A percentile compares a stretch with the other conserved stretches of the same genome.
Conservation (phyloP, 2,113 vertebrate species). For the Perca fluviatilis region DNA sequence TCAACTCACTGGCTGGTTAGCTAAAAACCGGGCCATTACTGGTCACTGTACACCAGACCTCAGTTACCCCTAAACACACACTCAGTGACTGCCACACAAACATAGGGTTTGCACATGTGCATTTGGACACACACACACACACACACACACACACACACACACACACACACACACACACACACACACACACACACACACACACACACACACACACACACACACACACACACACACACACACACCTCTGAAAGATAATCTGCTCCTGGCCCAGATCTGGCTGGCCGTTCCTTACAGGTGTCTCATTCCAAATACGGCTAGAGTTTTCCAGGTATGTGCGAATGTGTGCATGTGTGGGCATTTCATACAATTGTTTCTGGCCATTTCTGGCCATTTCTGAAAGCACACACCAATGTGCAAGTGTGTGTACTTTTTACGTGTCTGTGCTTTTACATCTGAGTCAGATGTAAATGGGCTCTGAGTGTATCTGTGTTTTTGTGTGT, state of each 20-base stretch:
- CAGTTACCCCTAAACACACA: conserved; percentile 64
- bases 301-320: conserved; percentile 71
- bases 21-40: conserved; percentile 64
- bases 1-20: conserved; percentile 50
- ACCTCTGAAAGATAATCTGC: conserved; percentile 77
- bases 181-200: conserved; percentile 41
- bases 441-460: neutral
- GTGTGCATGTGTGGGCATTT: neutral
- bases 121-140: conserved; percentile 30
- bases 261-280: conserved; percentile 72
- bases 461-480: neutral
- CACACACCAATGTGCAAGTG: neutral
- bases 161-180: conserved; percentile 41
- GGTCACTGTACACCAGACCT: conserved; percentile 75
- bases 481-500: neutral
- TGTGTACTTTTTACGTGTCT: neutral
- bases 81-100: conserved; percentile 43
- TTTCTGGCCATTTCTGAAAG: neutral
- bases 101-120: conserved; percentile 17
- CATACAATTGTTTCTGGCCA: neutral
- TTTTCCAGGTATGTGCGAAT: conserved; percentile 64
- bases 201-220: conserved; percentile 41
- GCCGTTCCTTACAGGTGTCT: conserved; percentile 86
- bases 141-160: conserved; percentile 41
- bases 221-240: conserved; percentile 30